Conservation (phyloP, 2,888 invertebrate species). For the Drosophila pseudotalamancana region DNA sequence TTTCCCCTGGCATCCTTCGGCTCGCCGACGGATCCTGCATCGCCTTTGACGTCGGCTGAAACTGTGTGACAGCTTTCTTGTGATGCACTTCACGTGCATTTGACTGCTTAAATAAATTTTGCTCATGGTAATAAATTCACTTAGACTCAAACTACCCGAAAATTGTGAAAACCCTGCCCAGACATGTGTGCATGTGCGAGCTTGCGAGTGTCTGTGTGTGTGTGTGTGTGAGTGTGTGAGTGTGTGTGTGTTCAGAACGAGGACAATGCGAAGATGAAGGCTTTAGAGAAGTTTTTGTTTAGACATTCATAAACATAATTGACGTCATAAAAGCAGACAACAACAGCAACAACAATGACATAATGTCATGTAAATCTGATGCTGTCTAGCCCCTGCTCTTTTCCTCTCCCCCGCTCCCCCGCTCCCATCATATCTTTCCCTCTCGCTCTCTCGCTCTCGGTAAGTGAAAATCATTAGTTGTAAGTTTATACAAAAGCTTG, state of each 20-base stretch:
- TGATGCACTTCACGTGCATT: conserved; percentile 79
- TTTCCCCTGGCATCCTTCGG: conserved; percentile 5
- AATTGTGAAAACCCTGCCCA: conserved; percentile 1
- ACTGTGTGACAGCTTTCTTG: conserved; percentile 75
- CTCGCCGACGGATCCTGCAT: conserved; percentile 15
- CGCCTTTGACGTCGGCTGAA: conserved; percentile 52
- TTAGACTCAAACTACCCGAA: conserved; percentile 71
- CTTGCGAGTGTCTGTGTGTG: conserved; percentile 4
- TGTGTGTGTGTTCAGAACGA: conserved; percentile 22
- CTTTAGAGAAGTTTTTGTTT: conserved; percentile 74
- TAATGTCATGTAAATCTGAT: conserved; percentile 77
- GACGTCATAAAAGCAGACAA: conserved; percentile 77
- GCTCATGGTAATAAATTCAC: conserved; percentile 79
- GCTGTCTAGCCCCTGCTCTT: conserved; percentile 10
- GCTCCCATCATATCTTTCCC: background rate
- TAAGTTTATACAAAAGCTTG: conserved; percentile 70
- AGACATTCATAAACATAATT: conserved; percentile 78
- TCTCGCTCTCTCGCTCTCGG: conserved; percentile 16
- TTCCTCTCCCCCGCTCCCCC: background rate
- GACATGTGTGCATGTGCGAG: background rate
- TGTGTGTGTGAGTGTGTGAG: background rate
- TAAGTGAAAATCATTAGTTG: conserved; percentile 76
- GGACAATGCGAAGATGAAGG: conserved; percentile 55
- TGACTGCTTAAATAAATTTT: conserved; percentile 79
- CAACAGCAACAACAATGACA: conserved; percentile 59